These are phyloP conservation scores for Manis pentadactyla DNA, from an alignment of 2,797 vertebrate species.

Conservation along the genomic window DNA sequence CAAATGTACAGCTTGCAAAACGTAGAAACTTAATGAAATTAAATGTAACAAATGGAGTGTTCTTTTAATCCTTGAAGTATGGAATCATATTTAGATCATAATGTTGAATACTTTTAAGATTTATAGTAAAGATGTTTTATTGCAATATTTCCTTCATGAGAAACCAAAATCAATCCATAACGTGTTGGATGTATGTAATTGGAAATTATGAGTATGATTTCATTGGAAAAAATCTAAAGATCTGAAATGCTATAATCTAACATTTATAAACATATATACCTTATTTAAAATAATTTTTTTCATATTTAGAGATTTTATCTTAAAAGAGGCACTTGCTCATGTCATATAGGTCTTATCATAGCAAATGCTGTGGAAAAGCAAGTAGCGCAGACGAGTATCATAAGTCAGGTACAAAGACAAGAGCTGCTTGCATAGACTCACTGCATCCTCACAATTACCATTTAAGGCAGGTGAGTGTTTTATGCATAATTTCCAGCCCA, in stretches of 20 bases:
- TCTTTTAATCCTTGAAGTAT: background rate
- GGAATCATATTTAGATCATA: slow-evolving; percentile 11
- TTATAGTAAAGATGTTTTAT: background rate
- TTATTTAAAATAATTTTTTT: background rate
- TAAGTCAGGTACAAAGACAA: background rate
- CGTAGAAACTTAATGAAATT: slow-evolving; percentile 26
- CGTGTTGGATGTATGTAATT: background rate
- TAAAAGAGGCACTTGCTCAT: background rate
- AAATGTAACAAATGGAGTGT: background rate
- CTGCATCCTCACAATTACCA: background rate
- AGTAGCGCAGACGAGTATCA: no score
- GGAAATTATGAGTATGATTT: background rate
- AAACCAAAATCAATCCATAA: background rate
- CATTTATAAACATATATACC: background rate
- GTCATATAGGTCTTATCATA: background rate
- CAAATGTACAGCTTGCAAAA: background rate
- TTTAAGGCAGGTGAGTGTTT: background rate
- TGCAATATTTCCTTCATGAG: background rate
- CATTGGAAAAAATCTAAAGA: background rate
- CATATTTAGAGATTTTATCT: background rate
- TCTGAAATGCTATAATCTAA: slow-evolving; percentile 18
- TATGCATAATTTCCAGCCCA: background rate
- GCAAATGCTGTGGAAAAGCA: background rate
- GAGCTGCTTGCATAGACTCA: background rate
- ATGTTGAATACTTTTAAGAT: background rate